phyloP scores from a whole-genome alignment of 2,888 invertebrate species.

The Polydrusus tereticollis region DNA sequence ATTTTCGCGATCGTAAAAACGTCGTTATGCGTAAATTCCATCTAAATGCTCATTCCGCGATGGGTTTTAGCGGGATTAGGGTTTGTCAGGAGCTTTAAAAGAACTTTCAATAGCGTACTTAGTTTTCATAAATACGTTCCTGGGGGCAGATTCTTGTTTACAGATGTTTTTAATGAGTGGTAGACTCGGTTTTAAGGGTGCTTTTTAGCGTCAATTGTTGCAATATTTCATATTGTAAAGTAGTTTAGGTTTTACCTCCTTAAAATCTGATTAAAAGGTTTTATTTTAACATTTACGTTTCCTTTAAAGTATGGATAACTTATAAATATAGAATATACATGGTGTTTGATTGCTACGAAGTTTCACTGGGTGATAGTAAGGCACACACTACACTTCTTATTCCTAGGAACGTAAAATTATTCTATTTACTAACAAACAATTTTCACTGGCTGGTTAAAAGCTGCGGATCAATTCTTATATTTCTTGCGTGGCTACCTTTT shows the following conservation, averaged over 20 bases:
- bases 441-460: too few species aligned
- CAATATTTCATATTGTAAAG: not conserved
- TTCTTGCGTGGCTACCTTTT: too few species aligned
- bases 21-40: slow-evolving; percentile 30
- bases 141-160: slow-evolving; percentile 13
- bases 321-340: not conserved
- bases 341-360: too few species aligned
- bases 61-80: slow-evolving; percentile 27
- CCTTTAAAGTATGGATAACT: not conserved
- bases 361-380: too few species aligned
- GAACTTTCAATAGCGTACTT: slow-evolving; percentile 28
- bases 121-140: slow-evolving; percentile 24
- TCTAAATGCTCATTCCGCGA: slow-evolving; percentile 30
- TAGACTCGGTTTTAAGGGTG: not conserved
- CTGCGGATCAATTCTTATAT: too few species aligned
- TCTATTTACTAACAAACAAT: too few species aligned
- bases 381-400: too few species aligned
- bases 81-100: slow-evolving; percentile 34
- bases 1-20: slow-evolving; percentile 33
- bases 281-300: not conserved
- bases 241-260: not conserved
- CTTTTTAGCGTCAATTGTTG: not conserved
- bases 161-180: slow-evolving; percentile 4
- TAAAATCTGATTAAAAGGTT: not conserved
- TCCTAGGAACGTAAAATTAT: too few species aligned